Base-by-base conservation (phyloP, 2,113 vertebrate genomes). In the Pantherophis guttatus region DNA sequence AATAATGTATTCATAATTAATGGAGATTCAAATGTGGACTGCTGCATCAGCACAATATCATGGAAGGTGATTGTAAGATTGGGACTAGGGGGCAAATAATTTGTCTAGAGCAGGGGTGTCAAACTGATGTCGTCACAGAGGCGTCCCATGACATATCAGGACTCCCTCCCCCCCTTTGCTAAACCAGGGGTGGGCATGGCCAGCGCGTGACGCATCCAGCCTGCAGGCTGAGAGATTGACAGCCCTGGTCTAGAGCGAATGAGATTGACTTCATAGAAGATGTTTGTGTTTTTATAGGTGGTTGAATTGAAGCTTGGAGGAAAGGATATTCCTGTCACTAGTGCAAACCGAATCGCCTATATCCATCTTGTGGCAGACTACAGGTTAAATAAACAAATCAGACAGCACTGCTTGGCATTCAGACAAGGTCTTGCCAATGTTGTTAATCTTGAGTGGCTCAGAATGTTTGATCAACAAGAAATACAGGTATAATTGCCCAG, bases 391-490 rank as follows among this genome's bases (percentile, higher is more conserved):
- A 98, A 99, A 90, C 99, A 99, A 95, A 99, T 99, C 95, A 97
- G 99, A 44, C 98, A 98, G 88, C 99, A 99, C 91, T 99, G 99
- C 97, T 98, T 99, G 95, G 99, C 99, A 0, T 99, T 99, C 97
- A 97, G 99, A 0, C 99, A 99, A 97, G 99, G 99, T 26, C 97
- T 99, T 94, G 99, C 99, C 97, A 99, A 99, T 0, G 99, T 99
- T 39, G 98, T 99, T 50, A 99, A 98, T 96, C 98, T 99, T 5
- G 99, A 99, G 96, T 99, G 99, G 99, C 98, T 99, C 52, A 98
- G 99, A 0, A 99, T 99, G 99, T 99, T 99, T 86, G 99, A 99
- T 93, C 99, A 99, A 96, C 99, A 99, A 96, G 99, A 99, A 95
- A 98, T 99, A 86, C 99, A 99, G 99, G 99, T 99, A 96, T 3